Percentiles rank a stretch among this genome's conserved stretches.
Evolutionary conservation across 2,888 invertebrate species (phyloP).

Genomic region (Onthophagus sagittarius): DNA sequence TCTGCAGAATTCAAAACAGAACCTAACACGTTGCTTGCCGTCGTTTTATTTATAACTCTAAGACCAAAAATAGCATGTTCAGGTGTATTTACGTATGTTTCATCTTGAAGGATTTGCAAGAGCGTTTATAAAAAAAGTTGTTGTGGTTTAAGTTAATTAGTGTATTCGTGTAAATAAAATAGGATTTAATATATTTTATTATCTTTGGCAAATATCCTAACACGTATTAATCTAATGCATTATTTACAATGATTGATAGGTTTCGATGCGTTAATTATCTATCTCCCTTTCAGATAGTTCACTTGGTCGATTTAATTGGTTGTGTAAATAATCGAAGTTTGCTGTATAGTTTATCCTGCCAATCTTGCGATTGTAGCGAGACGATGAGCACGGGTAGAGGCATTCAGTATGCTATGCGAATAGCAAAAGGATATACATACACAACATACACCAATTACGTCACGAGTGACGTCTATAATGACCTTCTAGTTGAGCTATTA

Average conservation of each 20-base stretch:
- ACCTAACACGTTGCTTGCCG: neutral
- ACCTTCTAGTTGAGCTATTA: neutral
- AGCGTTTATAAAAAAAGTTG: neutral
- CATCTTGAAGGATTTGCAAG: neutral
- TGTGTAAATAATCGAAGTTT: neutral
- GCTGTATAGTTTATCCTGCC: too few relatives aligned
- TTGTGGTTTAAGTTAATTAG: neutral
- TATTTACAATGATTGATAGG: neutral
- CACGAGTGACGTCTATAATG: neutral
- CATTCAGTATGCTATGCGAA: neutral
- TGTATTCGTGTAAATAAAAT: too few relatives aligned
- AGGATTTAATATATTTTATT: too few relatives aligned
- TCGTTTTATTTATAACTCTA: neutral
- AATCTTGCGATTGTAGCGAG: neutral
- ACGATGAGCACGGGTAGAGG: neutral
- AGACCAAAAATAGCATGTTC: neutral
- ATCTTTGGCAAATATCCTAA: neutral
- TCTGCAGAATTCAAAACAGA: neutral
- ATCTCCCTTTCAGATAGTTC: neutral
- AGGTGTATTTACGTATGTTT: neutral
- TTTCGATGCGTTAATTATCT: too few relatives aligned
- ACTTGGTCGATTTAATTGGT: neutral
- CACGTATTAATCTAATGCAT: neutral
- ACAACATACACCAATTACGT: neutral
- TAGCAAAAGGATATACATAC: neutral